Evolutionary conservation across 2,797 vertebrate genomes (phyloP), one percentile per base, ranked within the genome.

Genomic region (Prionace glauca): DNA sequence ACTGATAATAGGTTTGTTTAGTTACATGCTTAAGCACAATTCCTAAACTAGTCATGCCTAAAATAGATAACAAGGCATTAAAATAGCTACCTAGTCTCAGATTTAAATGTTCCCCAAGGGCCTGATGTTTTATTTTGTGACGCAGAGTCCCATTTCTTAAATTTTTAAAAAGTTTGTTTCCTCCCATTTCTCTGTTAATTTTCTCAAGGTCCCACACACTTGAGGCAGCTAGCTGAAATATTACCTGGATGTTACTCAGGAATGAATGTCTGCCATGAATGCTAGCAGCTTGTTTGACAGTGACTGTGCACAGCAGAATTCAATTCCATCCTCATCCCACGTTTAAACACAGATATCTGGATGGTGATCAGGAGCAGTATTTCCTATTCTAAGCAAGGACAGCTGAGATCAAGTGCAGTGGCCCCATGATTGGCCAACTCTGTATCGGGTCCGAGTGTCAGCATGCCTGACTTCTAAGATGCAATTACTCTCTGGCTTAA

Each of bases 1-100:
- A 98, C 93, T 95, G 93, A 97, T 98, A 97, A 97, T 97, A 96
- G 96, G 97, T 97, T 96, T 98, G 97, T 97, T 98, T 97, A 97
- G 96, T 96, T 97, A 96, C 96, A 96, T 96, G 96, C 93, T 95
- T 95, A 77, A 95, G 71, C 45, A 77, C 50, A 95, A 95, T 95
- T 74, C 93, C 93, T 95, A 95, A 95, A 95, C 71, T 95, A 77
- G 26, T 77, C 93, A 95, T 95, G 93, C 93, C 71, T 95, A 95
- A 77, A 95, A 95, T 91, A 91, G 65, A 91, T 77, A 95, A 95
- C 45, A 50, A 77, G 41, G 72, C 71, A 95, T 60, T 95, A 95
- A 95, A 77, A 95, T 77, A 50, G 93, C 50, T 72, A 41, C 71
- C 45, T 60, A 77, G 93, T 56, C 29, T 95, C 29, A 95, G 56